phyloP scores from a whole-genome alignment of 2,888 invertebrate genomes.

The Drosophila birchii region DNA sequence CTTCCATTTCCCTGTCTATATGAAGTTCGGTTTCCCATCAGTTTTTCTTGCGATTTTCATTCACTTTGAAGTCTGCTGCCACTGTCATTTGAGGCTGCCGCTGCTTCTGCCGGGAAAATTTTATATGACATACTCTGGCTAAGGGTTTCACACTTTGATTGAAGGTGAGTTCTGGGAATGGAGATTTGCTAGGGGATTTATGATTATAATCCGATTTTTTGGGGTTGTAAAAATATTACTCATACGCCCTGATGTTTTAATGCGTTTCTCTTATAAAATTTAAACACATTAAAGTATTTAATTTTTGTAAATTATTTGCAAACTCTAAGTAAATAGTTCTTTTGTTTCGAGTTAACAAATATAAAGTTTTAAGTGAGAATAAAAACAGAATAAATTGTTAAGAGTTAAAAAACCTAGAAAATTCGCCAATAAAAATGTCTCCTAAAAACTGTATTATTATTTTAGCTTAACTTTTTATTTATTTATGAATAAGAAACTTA shows the following conservation, averaged over 20 bases:
- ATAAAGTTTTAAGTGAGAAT: too few relatives aligned
- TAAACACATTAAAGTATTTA: too few relatives aligned
- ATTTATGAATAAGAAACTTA: too few relatives aligned
- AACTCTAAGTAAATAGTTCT: too few relatives aligned
- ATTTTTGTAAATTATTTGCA: too few relatives aligned
- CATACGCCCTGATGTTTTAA: neutral
- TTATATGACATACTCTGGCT: constrained; percentile 5
- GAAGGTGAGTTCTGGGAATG: neutral
- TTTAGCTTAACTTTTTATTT: too few relatives aligned
- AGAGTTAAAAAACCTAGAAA: too few relatives aligned
- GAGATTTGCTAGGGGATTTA: neutral
- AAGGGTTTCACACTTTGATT: constrained; percentile 20
- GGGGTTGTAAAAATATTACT: neutral
- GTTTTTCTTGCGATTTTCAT: constrained; percentile 56
- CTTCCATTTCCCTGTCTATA: constrained; percentile 4
- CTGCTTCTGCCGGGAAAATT: constrained; percentile 43
- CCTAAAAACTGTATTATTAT: too few relatives aligned
- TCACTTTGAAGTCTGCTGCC: constrained; percentile 70
- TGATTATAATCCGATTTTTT: neutral
- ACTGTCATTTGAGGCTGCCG: constrained; percentile 31
- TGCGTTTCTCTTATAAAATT: neutral
- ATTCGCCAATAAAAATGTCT: too few relatives aligned
- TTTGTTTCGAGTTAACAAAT: too few relatives aligned
- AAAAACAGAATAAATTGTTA: too few relatives aligned
- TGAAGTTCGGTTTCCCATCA: constrained; percentile 40